phyloP scores from a whole-genome alignment of 2,888 invertebrate genomes.

The Nezara viridula region DNA sequence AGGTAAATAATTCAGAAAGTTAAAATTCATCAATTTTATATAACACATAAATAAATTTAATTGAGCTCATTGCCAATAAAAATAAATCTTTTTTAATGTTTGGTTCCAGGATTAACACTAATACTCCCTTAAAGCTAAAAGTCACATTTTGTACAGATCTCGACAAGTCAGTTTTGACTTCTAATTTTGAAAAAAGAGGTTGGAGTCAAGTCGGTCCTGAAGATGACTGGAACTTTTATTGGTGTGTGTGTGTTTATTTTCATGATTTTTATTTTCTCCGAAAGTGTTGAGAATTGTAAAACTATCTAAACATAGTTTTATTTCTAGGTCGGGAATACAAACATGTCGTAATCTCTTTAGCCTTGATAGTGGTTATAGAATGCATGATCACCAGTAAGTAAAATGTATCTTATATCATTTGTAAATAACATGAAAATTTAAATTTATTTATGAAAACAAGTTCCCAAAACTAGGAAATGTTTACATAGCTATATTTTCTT shows the following conservation, averaged over 20 bases:
- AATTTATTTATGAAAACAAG: not conserved
- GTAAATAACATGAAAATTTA: not conserved
- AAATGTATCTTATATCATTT: not conserved
- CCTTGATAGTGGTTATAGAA: conserved; percentile 90
- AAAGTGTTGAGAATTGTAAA: not conserved
- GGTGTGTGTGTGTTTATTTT: conserved; percentile 72
- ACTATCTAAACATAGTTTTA: not conserved
- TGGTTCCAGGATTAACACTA: conserved; percentile 57
- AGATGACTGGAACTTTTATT: conserved; percentile 97
- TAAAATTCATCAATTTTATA: not conserved
- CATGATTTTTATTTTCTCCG: not conserved
- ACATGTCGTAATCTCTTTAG: conserved; percentile 93
- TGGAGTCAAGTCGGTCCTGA: conserved; percentile 91
- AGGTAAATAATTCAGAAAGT: not conserved
- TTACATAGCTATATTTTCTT: too few relatives aligned
- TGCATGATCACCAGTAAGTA: conserved; percentile 90
- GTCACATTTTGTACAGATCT: conserved; percentile 83
- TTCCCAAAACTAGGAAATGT: too few relatives aligned
- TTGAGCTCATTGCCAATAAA: not conserved
- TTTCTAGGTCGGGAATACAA: conserved; percentile 82
- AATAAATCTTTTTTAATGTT: not conserved
- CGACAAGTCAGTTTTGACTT: conserved; percentile 92
- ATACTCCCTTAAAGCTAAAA: conserved; percentile 62
- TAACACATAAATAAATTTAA: conserved; percentile 7
- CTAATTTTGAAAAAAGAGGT: conserved; percentile 92